Percentiles rank a stretch among this genome's conserved stretches.
phyloP scores from a whole-genome alignment of 2,797 vertebrate genomes.

The Myotis vivesi region DNA sequence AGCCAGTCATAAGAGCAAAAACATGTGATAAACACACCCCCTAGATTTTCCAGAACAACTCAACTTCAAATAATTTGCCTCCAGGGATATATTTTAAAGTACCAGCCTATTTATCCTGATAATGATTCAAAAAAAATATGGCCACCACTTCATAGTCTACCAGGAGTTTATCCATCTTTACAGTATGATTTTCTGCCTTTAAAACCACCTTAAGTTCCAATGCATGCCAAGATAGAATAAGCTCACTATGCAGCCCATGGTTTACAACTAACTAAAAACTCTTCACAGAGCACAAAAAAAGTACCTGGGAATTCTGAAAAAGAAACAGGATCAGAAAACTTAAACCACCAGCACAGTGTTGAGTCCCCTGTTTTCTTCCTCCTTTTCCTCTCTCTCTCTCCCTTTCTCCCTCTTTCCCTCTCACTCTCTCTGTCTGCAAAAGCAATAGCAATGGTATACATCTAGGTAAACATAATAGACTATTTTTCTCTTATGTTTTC shows the following conservation, averaged over 20 bases:
- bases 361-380: not conserved
- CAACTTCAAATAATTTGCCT: not conserved
- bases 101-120: not conserved
- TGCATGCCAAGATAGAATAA: not conserved
- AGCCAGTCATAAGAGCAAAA: not conserved
- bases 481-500: not conserved
- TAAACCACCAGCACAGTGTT: not conserved
- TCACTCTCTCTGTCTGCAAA: not conserved
- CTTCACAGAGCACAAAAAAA: not conserved
- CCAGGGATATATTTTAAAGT: not conserved
- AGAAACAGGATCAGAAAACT: not conserved
- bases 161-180: not conserved
- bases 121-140: not conserved
- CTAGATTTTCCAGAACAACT: constrained; percentile 10
- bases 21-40: not conserved
- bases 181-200: not conserved
- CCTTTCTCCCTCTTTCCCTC: not conserved
- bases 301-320: not conserved
- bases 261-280: not conserved
- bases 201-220: not conserved
- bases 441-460: not conserved
- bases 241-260: not conserved
- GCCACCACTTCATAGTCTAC: not conserved
- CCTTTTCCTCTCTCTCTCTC: not conserved
- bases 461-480: not conserved